Evolutionary conservation across 1,140 invertebrate genomes (phyloP).

Genomic region (Anagrus nilaparvatae): DNA sequence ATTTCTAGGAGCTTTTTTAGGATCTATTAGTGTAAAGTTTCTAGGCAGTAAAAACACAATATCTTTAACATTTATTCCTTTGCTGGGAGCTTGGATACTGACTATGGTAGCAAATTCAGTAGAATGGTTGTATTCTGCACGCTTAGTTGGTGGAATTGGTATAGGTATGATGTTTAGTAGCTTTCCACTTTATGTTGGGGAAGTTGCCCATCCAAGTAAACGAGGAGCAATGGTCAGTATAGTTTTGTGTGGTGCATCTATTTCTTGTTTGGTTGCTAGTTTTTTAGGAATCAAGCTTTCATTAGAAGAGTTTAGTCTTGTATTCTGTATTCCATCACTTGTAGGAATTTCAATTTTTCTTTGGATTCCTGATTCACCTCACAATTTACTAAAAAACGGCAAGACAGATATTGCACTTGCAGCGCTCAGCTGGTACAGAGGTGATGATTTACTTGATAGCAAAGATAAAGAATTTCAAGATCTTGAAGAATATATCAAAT

Average conservation of each 20-base stretch:
- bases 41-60: conserved; percentile 58
- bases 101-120: conserved; percentile 45
- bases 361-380: conserved; percentile 67
- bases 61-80: conserved; percentile 47
- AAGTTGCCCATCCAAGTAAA: conserved; percentile 50
- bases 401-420: conserved; percentile 43
- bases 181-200: conserved; percentile 56
- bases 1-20: conserved; percentile 32
- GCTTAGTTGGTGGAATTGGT: conserved; percentile 49
- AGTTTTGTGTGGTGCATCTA: conserved; percentile 39
- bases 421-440: conserved; percentile 26
- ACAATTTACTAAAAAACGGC: conserved; percentile 51
- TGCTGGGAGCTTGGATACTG: conserved; percentile 50
- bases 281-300: too few species aligned
- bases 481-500: conserved; percentile 12
- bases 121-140: conserved; percentile 42
- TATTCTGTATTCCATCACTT: too few species aligned
- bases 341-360: conserved; percentile 55
- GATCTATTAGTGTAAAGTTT: conserved; percentile 34
- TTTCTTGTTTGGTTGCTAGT: conserved; percentile 61
- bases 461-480: conserved; percentile 10
- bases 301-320: too few species aligned
- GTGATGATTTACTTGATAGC: conserved; percentile 23
- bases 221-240: conserved; percentile 54
- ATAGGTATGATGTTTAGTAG: conserved; percentile 56